Base-by-base conservation (phyloP, 2,797 vertebrate genomes). In the Molossus alvarezi region DNA sequence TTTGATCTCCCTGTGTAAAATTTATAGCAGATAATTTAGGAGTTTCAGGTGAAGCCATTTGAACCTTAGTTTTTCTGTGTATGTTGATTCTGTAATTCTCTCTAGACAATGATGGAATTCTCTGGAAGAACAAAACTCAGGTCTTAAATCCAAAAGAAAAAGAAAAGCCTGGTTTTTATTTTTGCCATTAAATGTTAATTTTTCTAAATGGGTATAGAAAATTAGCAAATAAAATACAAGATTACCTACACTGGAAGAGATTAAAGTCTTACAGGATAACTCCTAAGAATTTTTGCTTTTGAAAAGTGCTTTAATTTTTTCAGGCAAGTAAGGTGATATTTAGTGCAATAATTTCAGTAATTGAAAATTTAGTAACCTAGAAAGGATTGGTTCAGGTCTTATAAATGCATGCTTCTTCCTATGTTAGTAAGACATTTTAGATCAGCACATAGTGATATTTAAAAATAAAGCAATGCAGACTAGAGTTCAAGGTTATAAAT, bases 251-350 rank as follows among this genome's bases (percentile, higher is more conserved):
- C 0, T 91, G 45, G 20, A 89, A 86, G 10, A 27, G 18, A 58
- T 41, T 60, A 53, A 18, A 71, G 11, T 71, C 45, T 57, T 25
- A 4, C 5, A 77, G 20, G 13, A 67, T 20, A 51, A 82, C 33
- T 88, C 14, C 18, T 85, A 51, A 29, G 13, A 88, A 71, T 87
- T 69, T 55, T 20, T 33, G n/a, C 65, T 80, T 83, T 73, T 37
- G 27, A 90, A 93, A 80, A 89, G 17, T n/a, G 1, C 25, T 91
- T 93, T 88, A 82, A 86, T 91, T 86, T 27, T 95, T 88, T 86
- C 6, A 77, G 33, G 14, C 45, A 91, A 77, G 29, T 53, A 86
- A 80, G 14, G 27, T 69, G 11, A 89, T 90, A 73, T 58, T 80
- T 96, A 95, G 25, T 60, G n/a, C 9, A 67, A 2, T 85, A 37